These are phyloP conservation scores for Tokudaia muenninki DNA, from an alignment of 2,797 vertebrate genomes.

Conservation along the genomic window DNA sequence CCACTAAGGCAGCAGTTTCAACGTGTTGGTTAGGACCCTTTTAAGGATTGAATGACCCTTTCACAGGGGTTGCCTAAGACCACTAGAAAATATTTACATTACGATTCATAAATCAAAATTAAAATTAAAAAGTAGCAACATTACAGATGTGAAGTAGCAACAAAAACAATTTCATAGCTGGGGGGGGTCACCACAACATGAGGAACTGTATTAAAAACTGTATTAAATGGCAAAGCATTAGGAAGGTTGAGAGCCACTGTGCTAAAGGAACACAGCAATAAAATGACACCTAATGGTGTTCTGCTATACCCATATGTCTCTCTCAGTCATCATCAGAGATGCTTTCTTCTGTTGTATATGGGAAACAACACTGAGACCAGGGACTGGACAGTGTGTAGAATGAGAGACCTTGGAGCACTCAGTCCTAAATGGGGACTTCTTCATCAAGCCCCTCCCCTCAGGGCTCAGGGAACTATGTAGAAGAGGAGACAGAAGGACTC, in stretches of 20 bases:
- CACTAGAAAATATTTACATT: background rate
- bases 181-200: background rate
- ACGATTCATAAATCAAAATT: background rate
- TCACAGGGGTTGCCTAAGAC: background rate
- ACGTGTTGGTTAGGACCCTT: too few relatives aligned
- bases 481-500: background rate
- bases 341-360: background rate
- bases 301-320: too few relatives aligned
- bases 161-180: background rate
- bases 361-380: background rate
- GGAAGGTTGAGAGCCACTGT: background rate
- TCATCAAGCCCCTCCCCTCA: background rate
- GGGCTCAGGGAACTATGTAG: background rate
- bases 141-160: background rate
- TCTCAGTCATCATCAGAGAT: background rate
- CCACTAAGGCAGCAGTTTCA: background rate
- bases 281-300: too few relatives aligned
- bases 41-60: background rate
- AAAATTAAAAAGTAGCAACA: background rate
- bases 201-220: background rate
- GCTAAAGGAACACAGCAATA: background rate
- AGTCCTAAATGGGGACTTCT: background rate
- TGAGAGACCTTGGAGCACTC: background rate
- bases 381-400: background rate
- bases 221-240: background rate